Evolutionary conservation across 35 echinoderm and acorn worm species (phyloP).

Genomic region (Ptychodera flava): DNA sequence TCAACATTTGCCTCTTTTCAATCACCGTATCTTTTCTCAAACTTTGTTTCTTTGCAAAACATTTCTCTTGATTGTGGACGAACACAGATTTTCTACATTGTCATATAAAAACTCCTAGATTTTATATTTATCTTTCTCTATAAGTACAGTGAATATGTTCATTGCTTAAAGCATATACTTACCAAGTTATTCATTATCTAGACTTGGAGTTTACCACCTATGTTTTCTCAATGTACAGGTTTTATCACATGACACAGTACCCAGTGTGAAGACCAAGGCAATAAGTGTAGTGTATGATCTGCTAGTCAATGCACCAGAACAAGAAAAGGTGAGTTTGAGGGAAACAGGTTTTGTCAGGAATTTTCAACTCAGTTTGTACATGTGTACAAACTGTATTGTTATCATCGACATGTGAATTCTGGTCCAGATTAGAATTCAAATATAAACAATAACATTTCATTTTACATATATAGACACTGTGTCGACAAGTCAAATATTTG

Average conservation of each 20-base stretch:
- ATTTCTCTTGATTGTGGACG: too few species aligned
- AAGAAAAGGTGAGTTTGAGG: slow-evolving; percentile 66
- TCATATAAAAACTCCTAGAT: not conserved
- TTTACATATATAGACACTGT: too few species aligned
- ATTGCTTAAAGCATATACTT: too few species aligned
- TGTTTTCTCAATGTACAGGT: slow-evolving; percentile 38
- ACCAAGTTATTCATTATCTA: too few species aligned
- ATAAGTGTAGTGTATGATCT: slow-evolving; percentile 71
- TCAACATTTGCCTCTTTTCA: too few species aligned
- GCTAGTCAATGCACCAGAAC: slow-evolving; percentile 78
- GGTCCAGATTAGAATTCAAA: too few species aligned
- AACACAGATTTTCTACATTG: slow-evolving; percentile 3
- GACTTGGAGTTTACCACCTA: too few species aligned
- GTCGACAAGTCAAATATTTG: not conserved
- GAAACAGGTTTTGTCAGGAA: not conserved
- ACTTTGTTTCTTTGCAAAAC: too few species aligned
- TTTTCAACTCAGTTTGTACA: not conserved
- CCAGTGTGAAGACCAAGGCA: slow-evolving; percentile 80
- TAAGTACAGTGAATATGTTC: too few species aligned
- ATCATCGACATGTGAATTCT: not conserved
- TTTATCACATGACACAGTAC: slow-evolving; percentile 60
- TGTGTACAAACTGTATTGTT: not conserved
- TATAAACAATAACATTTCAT: too few species aligned
- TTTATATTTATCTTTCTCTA: slow-evolving; percentile 20
- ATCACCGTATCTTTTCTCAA: too few species aligned